Evolutionary conservation across 2,797 vertebrate species (phyloP).

Genomic region (Vultur gryphus): DNA sequence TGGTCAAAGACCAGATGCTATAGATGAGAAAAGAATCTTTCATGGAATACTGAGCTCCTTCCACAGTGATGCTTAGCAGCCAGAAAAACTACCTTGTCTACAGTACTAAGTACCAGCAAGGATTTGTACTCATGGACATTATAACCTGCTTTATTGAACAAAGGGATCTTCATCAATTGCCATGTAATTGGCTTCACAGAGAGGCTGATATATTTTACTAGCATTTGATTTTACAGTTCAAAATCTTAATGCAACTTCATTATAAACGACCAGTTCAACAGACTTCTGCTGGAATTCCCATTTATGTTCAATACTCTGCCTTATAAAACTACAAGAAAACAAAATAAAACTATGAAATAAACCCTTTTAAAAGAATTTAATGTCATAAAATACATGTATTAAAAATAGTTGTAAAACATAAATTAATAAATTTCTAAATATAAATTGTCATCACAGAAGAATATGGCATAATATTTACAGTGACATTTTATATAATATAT

Average conservation of each 20-base stretch:
- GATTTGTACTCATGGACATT: not conserved
- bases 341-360: not conserved
- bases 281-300: not conserved
- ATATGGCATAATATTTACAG: not conserved
- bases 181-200: slow-evolving; percentile 48
- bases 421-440: not conserved
- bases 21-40: not conserved
- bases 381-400: not conserved
- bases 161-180: slow-evolving; percentile 40
- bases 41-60: not conserved
- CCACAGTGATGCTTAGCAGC: not conserved
- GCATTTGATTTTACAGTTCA: not conserved
- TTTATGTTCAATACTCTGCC: not conserved
- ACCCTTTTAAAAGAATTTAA: not conserved
- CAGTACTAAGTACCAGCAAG: not conserved
- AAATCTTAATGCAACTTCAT: slow-evolving; percentile 14
- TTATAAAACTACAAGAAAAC: not conserved
- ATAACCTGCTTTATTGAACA: slow-evolving; percentile 49
- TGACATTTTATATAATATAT: not conserved
- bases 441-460: not conserved
- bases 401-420: not conserved
- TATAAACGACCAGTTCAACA: not conserved
- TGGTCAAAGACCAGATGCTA: not conserved
- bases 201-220: slow-evolving; percentile 39
- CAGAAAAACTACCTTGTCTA: not conserved